phyloP scores from a whole-genome alignment of 2,113 vertebrate genomes.

The Recurvirostra avosetta region DNA sequence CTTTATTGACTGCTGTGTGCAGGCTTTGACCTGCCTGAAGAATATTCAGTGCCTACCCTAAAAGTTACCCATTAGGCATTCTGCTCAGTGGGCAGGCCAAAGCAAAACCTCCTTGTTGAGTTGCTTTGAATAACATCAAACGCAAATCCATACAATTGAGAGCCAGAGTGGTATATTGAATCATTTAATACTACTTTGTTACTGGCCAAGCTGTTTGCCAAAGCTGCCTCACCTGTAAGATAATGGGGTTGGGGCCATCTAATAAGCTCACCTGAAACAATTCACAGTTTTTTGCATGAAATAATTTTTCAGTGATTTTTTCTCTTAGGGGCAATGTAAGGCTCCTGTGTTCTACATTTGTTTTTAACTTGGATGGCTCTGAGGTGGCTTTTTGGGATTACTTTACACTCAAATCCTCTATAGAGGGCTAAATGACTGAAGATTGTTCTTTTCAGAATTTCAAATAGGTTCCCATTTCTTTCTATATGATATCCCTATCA shows the following conservation, averaged over 20 bases:
- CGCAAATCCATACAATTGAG: background rate
- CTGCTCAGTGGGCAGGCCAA: background rate
- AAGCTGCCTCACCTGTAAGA: background rate
- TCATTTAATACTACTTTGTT: background rate
- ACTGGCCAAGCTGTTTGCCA: background rate
- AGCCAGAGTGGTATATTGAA: background rate
- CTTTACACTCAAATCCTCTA: background rate
- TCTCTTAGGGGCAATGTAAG: background rate
- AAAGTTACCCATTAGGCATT: background rate
- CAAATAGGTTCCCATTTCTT: background rate
- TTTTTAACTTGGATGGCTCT: background rate
- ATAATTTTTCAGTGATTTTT: background rate
- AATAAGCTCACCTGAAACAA: background rate
- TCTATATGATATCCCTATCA: background rate
- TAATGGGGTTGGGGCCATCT: background rate
- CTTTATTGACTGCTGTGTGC: background rate
- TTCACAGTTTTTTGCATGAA: background rate
- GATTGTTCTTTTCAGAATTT: background rate
- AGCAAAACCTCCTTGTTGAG: background rate
- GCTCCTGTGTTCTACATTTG: background rate
- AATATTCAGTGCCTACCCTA: background rate
- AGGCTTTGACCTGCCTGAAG: slow-evolving; percentile 6
- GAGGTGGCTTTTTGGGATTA: background rate
- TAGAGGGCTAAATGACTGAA: background rate
- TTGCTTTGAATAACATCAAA: background rate